Evolutionary conservation across 2,113 vertebrate genomes (phyloP), one percentile per base, ranked within the genome.

Genomic region (Stigmatopora nigra): DNA sequence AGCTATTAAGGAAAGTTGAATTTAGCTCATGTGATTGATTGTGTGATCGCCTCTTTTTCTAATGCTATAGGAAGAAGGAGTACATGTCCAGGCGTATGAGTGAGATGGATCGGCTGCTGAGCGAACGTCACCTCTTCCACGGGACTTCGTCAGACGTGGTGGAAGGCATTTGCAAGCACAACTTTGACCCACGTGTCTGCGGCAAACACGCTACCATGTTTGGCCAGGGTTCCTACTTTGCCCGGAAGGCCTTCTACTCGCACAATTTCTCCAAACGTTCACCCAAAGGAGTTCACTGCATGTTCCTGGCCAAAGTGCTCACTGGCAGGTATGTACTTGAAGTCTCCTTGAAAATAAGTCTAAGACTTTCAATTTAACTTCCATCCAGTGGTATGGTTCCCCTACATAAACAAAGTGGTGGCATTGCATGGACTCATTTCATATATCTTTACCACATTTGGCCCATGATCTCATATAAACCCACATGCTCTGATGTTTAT

Each of bases 171-270:
- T 98, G 96, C 88, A 99, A 99, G 89, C 97, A 99, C 92, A 99
- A 99, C 91, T 99, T 99, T 6, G 97, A 99, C 87, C 97, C 97
- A 0, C 91, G 97, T 0, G 95, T 99, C 35, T 98, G 95, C 17
- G 97, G 96, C 67, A 99, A 99, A 25, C 97, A 99, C 7, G 96
- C 97, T 82, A 99, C 97, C 77, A 97, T 98, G 95, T 99, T 98
- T 3, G 97, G 97, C 67, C 97, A 99, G 89, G 97, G 97, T 77
- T 98, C 96, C 85, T 99, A 99, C 83, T 99, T 99, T 13, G 97
- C 97, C 69, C 93, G 94, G 71, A 96, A 97, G 77, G 95, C 95
- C 0, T 93, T 95, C 72, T 99, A 99, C 78, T 98, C 96, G 7
- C 97, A 99, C 82, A 98, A 96, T 84, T 99, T 98, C 83, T 96